These are phyloP conservation scores for Eupithecia pulchellata DNA, from an alignment of 2,888 invertebrate species.

Conservation along the genomic window DNA sequence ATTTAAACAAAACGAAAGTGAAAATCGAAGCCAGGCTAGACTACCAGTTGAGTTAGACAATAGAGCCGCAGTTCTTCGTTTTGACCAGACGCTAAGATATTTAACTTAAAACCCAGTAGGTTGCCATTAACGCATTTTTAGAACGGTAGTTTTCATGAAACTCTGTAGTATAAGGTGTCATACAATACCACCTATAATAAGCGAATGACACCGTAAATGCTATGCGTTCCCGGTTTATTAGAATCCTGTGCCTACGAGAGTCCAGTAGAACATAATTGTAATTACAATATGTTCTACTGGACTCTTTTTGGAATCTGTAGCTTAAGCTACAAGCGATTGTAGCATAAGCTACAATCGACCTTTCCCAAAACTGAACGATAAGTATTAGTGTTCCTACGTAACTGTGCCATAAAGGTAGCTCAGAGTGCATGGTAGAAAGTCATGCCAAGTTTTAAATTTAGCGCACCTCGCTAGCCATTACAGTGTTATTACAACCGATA, in stretches of 20 bases:
- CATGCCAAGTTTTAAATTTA: conserved; percentile 77
- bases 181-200: neutral
- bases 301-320: no score
- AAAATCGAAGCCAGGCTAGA: no score
- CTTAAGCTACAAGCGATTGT: no score
- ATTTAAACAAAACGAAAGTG: no score
- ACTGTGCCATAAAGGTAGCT: conserved; percentile 19
- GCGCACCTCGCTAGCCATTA: conserved; percentile 58
- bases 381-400: neutral
- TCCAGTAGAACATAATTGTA: neutral
- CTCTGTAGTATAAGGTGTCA: neutral
- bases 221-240: no score
- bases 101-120: no score
- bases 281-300: no score
- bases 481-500: conserved; percentile 58
- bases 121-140: neutral
- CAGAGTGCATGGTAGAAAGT: conserved; percentile 53
- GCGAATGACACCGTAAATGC: neutral
- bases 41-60: no score
- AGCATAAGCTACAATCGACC: neutral
- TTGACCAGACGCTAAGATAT: no score
- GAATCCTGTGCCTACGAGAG: no score
- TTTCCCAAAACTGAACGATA: neutral
- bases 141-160: neutral
- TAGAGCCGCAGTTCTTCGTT: no score